phyloP scores from a whole-genome alignment of 2,888 invertebrate genomes.

The Drosophila merina region DNA sequence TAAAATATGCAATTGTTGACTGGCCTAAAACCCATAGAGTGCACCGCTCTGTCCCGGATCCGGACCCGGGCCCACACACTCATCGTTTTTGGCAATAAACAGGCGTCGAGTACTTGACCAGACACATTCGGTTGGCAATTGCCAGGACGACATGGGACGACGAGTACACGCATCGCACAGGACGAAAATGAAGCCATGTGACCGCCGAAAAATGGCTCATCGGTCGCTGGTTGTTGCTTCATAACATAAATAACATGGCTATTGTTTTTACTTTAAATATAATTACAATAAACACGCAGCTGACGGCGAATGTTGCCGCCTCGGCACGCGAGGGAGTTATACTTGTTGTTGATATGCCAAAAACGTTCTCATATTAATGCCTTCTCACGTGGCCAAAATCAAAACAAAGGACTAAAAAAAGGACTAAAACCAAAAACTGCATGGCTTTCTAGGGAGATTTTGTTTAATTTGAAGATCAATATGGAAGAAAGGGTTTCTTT shows the following conservation, averaged over 20 bases:
- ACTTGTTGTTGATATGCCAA: conserved; percentile 35
- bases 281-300: conserved; percentile 81
- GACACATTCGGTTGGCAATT: conserved; percentile 77
- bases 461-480: not conserved
- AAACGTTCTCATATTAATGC: conserved; percentile 33
- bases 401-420: not conserved
- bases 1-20: conserved; percentile 61
- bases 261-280: conserved; percentile 65
- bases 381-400: conserved; percentile 7
- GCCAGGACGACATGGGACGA: conserved; percentile 34
- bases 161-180: conserved; percentile 25
- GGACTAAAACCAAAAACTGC: not conserved
- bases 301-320: conserved; percentile 47
- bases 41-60: conserved; percentile 35
- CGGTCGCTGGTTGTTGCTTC: conserved; percentile 41
- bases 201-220: conserved; percentile 32
- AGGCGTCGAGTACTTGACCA: conserved; percentile 44
- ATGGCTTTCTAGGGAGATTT: not conserved
- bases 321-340: conserved; percentile 55
- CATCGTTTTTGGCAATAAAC: conserved; percentile 53
- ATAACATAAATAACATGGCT: conserved; percentile 68
- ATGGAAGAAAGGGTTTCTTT: not conserved
- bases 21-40: conserved; percentile 58
- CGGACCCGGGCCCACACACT: not conserved
- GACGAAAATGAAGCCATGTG: conserved; percentile 27